Conservation (phyloP, 1,140 invertebrate species). For the Zaprionus vittiger region DNA sequence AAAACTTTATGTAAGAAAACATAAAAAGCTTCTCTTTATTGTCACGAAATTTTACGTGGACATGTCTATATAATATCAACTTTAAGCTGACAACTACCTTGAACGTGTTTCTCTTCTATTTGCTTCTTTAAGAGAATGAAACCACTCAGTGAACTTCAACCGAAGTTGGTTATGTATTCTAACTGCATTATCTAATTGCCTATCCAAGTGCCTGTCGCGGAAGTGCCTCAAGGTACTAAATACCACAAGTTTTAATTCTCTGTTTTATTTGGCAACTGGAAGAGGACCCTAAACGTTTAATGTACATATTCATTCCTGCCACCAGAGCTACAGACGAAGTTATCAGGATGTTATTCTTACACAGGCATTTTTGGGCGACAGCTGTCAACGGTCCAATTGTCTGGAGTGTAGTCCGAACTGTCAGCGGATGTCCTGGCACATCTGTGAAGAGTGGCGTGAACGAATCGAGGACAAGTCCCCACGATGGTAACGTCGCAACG, state of each 20-base stretch:
- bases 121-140: no score
- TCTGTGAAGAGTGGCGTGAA: background rate
- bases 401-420: background rate
- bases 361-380: constrained; percentile 8
- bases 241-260: constrained; percentile 6
- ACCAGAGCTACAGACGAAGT: background rate
- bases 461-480: constrained; percentile 2
- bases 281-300: background rate
- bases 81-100: background rate
- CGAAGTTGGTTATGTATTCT: background rate
- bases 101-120: background rate
- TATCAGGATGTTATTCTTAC: constrained; percentile 10
- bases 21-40: background rate
- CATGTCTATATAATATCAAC: background rate
- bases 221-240: background rate
- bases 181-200: constrained; percentile 8
- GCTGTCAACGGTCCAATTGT: constrained; percentile 7
- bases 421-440: constrained; percentile 14
- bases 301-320: background rate
- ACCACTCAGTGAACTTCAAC: background rate
- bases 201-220: background rate
- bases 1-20: background rate
- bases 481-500: background rate
- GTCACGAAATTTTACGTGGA: background rate
- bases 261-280: constrained; percentile 6